Evolutionary conservation across 2,888 invertebrate species (phyloP).

Genomic region (Panopea generosa): DNA sequence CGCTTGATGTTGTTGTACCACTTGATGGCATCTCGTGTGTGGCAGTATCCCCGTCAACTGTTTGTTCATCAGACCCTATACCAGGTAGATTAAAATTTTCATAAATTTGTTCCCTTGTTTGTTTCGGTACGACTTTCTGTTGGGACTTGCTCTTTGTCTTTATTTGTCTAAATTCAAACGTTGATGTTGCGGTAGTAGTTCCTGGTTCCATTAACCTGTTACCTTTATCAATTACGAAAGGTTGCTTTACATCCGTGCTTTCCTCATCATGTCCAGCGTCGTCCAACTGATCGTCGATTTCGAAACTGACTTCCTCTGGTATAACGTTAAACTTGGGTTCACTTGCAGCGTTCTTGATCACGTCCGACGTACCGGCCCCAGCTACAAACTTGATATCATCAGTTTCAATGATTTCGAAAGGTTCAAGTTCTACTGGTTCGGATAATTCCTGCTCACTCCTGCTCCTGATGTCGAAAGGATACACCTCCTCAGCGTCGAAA

Average conservation of each 20-base stretch:
- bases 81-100: slow-evolving; percentile 10
- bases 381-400: slow-evolving; percentile 58
- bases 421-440: slow-evolving; percentile 61
- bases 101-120: slow-evolving; percentile 5
- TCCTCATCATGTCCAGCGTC: slow-evolving; percentile 1
- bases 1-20: slow-evolving; percentile 1
- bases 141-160: slow-evolving; percentile 24
- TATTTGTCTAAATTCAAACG: slow-evolving; percentile 50
- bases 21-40: not conserved
- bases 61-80: too few species aligned
- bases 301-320: slow-evolving; percentile 34
- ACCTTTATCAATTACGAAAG: slow-evolving; percentile 40
- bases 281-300: slow-evolving; percentile 10
- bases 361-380: slow-evolving; percentile 59
- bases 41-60: too few species aligned
- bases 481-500: slow-evolving; percentile 51
- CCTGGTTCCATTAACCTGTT: slow-evolving; percentile 38
- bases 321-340: slow-evolving; percentile 52
- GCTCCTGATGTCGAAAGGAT: slow-evolving; percentile 52
- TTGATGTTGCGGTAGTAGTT: slow-evolving; percentile 52
- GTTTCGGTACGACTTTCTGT: slow-evolving; percentile 1
- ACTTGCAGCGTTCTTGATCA: slow-evolving; percentile 46
- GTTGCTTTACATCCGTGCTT: slow-evolving; percentile 12
- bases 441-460: slow-evolving; percentile 43
- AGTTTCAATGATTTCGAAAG: slow-evolving; percentile 62